phyloP scores from a whole-genome alignment of 2,113 vertebrate genomes.

The Amphilophus citrinellus region DNA sequence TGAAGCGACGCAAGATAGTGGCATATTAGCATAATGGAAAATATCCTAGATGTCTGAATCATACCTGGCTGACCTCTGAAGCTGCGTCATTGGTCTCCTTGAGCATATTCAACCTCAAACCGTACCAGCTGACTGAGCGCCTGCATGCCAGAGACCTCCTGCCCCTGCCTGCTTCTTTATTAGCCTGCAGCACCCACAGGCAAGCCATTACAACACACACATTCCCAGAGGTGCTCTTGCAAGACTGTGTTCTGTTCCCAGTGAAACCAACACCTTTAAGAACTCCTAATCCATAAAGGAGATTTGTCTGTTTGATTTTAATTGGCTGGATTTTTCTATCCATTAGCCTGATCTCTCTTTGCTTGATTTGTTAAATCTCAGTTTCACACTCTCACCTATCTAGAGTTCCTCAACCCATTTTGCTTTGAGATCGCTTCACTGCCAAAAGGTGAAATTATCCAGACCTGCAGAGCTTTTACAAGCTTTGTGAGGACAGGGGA shows the following conservation, averaged over 20 bases:
- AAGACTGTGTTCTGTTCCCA: neutral
- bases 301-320: conserved; percentile 44
- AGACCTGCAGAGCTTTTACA: conserved; percentile 6
- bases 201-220: conserved; percentile 42
- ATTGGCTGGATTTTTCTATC: conserved; percentile 34
- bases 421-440: neutral
- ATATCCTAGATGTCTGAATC: neutral
- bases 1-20: neutral
- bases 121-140: conserved; percentile 60
- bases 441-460: conserved; percentile 41
- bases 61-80: conserved; percentile 45
- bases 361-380: conserved; percentile 1
- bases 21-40: neutral
- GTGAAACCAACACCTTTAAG: conserved; percentile 31
- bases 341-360: neutral
- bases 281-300: conserved; percentile 50
- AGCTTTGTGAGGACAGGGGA: neutral
- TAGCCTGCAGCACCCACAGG: conserved; percentile 8
- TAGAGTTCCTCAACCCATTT: conserved; percentile 26
- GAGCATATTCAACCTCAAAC: conserved; percentile 58
- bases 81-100: conserved; percentile 44
- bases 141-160: conserved; percentile 51
- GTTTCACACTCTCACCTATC: neutral
- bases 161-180: conserved; percentile 20
- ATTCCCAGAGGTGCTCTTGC: neutral